Base-by-base conservation (phyloP, 1,140 invertebrate species). In the Drosophila santomea region DNA sequence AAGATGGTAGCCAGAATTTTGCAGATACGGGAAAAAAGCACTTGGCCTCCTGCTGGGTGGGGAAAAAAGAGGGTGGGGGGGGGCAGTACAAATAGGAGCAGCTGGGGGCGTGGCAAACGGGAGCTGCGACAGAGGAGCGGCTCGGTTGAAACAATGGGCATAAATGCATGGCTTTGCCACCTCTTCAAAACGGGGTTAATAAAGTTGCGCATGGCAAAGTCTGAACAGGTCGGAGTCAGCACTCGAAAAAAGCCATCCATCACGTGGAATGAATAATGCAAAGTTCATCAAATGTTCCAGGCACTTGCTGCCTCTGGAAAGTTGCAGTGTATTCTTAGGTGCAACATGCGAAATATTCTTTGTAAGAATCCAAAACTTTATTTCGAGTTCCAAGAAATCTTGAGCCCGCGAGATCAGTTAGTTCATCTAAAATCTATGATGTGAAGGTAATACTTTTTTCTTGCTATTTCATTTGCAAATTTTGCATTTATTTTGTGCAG, bases 171-270 rank as follows among this genome's bases (percentile, higher is more conserved):
- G 56, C 58, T 59, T 36, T 48, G 68, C 56, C 57, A 51, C 39
- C 69, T 62, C 64, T 55, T 71, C 41, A 39, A 77, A 88, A 89
- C 45, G 80, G 80, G 84, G 84, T 89, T 88, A 88, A 90, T 88
- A 89, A 89, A 84, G 80, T 86, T 78, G 74, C 78, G 74, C 78
- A 71, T 74, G 62, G 58, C 52, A 61, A 28, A 52, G 35, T 25
- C 58, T 55, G 59, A 52, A 45, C 52, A 54, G 50, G 45, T 17
- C 43, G 57, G 44, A 62, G 44, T 7, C 36, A n/a, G 25, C 64
- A 68, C 64, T 68, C 8, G 10, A 15, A 68, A 28, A 52, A 68
- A 14, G 23, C n/a, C 4, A 14, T 41, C 4, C 20, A 39, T 28
- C n/a, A 47, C 0, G 0, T 0, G n/a, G 5, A 38, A 63, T 50